Percentiles rank a stretch among this genome's conserved stretches.
These are phyloP conservation scores for Argynnis bischoffii DNA, from an alignment of 2,888 invertebrate species.

Conservation along the genomic window DNA sequence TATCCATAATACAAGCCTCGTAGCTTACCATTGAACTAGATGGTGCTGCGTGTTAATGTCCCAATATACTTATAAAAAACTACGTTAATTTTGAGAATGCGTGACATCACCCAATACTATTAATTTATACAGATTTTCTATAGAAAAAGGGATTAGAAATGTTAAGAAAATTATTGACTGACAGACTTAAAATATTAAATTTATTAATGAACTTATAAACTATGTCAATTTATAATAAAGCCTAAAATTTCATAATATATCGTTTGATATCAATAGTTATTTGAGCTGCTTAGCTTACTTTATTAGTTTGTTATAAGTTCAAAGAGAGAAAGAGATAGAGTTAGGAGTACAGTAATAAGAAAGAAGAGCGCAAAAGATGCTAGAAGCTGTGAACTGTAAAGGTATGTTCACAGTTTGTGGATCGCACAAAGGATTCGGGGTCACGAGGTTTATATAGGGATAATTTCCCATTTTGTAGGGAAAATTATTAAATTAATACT, in stretches of 20 bases:
- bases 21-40: too few relatives aligned
- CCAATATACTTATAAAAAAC: too few relatives aligned
- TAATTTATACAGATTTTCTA: too few relatives aligned
- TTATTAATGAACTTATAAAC: too few relatives aligned
- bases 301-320: conserved; percentile 44
- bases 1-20: too few relatives aligned
- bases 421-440: conserved; percentile 69
- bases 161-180: too few relatives aligned
- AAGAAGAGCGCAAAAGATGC: conserved; percentile 54
- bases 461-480: conserved; percentile 50
- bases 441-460: conserved; percentile 48
- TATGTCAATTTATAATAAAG: background rate
- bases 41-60: too few relatives aligned
- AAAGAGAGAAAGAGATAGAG: conserved; percentile 44
- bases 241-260: conserved; percentile 1
- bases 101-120: too few relatives aligned
- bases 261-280: conserved; percentile 29
- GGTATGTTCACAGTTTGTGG: conserved; percentile 63
- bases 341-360: conserved; percentile 38
- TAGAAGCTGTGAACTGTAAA: conserved; percentile 52
- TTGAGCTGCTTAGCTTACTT: conserved; percentile 29
- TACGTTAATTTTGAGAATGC: too few relatives aligned
- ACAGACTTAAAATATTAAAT: too few relatives aligned
- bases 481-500: conserved; percentile 33
- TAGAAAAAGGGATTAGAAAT: too few relatives aligned